These are phyloP conservation scores for Blastobasis lacticolella DNA, from an alignment of 2,888 invertebrate species.

Conservation along the genomic window DNA sequence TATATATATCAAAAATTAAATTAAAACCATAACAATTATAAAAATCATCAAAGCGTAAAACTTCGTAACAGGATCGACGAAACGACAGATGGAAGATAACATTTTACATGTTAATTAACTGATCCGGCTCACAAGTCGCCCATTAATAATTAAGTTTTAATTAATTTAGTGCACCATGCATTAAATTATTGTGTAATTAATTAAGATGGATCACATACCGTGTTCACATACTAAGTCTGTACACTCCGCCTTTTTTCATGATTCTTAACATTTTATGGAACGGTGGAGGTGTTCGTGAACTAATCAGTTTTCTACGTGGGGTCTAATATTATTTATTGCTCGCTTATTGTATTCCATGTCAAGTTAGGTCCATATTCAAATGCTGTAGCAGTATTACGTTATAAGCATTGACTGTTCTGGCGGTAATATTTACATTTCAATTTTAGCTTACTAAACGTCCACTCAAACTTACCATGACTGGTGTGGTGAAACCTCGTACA, in stretches of 20 bases:
- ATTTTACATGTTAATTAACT: slow-evolving; percentile 3
- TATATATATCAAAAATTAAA: not conserved
- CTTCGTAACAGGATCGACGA: not conserved
- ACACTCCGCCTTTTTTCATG: too few species aligned
- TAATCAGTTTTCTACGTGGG: too few species aligned
- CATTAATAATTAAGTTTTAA: not conserved
- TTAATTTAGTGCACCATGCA: not conserved
- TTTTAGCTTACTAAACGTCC: too few species aligned
- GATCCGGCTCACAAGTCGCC: not conserved
- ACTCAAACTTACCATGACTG: not conserved
- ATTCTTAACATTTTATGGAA: too few species aligned
- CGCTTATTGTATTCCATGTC: too few species aligned
- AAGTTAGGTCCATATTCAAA: too few species aligned
- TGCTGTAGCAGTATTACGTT: too few species aligned
- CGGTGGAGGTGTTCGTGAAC: too few species aligned
- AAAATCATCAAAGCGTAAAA: not conserved
- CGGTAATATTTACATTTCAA: too few species aligned
- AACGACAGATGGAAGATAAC: slow-evolving; percentile 1
- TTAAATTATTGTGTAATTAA: slow-evolving; percentile 1
- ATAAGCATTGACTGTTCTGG: too few species aligned
- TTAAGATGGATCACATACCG: not conserved
- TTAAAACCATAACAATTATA: not conserved
- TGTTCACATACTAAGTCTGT: too few species aligned
- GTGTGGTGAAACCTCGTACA: not conserved
- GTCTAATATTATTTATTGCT: too few species aligned